Evolutionary conservation across 2,797 vertebrate genomes (phyloP).

Genomic region (Myotis vivesi): DNA sequence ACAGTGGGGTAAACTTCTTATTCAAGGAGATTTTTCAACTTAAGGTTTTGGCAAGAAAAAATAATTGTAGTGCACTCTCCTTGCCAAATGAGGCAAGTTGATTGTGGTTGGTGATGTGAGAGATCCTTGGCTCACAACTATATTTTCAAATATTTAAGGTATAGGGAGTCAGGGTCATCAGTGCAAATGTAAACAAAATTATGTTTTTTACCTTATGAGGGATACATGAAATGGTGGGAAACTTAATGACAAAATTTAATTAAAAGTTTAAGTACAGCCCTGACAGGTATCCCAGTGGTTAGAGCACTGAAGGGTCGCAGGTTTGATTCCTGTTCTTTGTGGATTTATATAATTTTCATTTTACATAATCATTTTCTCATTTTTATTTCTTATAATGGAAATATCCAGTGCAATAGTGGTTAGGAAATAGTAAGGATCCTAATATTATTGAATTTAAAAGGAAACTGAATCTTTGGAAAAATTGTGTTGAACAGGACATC

Average conservation of each 20-base stretch:
- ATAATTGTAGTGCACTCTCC: not conserved
- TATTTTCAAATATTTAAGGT: not conserved
- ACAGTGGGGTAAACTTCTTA: not conserved
- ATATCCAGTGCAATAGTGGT: too few relatives aligned
- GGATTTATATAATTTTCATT: too few relatives aligned
- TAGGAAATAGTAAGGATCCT: too few relatives aligned
- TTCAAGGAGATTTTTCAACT: not conserved
- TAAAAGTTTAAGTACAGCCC: slow-evolving; percentile 89
- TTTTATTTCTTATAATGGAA: too few relatives aligned
- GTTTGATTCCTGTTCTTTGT: too few relatives aligned
- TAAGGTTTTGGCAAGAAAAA: not conserved
- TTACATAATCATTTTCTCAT: too few relatives aligned
- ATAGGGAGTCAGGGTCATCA: not conserved
- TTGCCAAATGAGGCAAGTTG: not conserved
- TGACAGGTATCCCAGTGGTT: too few relatives aligned
- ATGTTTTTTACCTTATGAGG: not conserved
- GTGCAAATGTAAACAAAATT: not conserved
- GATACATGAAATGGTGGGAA: not conserved
- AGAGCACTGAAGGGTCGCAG: too few relatives aligned
- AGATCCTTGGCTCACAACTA: not conserved
- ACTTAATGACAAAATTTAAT: not conserved
- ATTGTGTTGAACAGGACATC: not conserved
- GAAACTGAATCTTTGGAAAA: not conserved
- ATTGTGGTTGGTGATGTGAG: not conserved
- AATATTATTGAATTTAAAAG: not conserved